Percentiles rank a stretch among this genome's conserved stretches.
These are phyloP conservation scores for Clistopyga incitator DNA, from an alignment of 2,888 invertebrate species.

Conservation along the genomic window DNA sequence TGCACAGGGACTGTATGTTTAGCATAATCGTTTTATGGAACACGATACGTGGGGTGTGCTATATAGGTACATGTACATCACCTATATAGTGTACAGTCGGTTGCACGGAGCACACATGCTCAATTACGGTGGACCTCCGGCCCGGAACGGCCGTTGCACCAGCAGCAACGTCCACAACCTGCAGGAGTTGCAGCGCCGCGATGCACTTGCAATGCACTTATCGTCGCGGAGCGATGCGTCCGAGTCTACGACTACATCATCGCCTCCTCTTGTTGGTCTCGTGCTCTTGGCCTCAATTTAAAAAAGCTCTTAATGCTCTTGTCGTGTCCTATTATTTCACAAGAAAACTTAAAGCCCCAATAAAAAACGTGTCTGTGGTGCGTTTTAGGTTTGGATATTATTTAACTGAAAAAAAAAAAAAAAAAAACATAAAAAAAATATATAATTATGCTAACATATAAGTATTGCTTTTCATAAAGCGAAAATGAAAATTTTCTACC, in stretches of 20 bases:
- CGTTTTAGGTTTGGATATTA: no score
- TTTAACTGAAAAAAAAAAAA: no score
- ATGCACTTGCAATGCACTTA: slow-evolving; percentile 64
- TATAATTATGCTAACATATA: no score
- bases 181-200: slow-evolving; percentile 43
- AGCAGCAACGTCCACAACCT: slow-evolving; percentile 55
- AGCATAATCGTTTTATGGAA: slow-evolving; percentile 33
- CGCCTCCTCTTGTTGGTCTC: slow-evolving; percentile 38
- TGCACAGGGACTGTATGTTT: slow-evolving; percentile 7
- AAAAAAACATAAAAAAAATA: no score
- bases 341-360: not conserved
- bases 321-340: not conserved
- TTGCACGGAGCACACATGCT: slow-evolving; percentile 65
- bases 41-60: slow-evolving; percentile 15
- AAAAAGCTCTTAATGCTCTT: slow-evolving; percentile 23
- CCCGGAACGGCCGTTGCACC: slow-evolving; percentile 83
- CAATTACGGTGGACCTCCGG: slow-evolving; percentile 78
- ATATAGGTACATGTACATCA: slow-evolving; percentile 40
- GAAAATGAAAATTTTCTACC: no score
- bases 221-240: slow-evolving; percentile 66
- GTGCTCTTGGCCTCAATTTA: slow-evolving; percentile 62
- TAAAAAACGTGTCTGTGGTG: no score
- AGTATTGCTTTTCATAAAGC: no score
- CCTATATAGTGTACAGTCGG: slow-evolving; percentile 36
- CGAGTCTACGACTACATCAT: slow-evolving; percentile 60